Evolutionary conservation across 2,888 invertebrate species (phyloP), one percentile per base, ranked within the genome.

Genomic region (Eupithecia subfuscata): DNA sequence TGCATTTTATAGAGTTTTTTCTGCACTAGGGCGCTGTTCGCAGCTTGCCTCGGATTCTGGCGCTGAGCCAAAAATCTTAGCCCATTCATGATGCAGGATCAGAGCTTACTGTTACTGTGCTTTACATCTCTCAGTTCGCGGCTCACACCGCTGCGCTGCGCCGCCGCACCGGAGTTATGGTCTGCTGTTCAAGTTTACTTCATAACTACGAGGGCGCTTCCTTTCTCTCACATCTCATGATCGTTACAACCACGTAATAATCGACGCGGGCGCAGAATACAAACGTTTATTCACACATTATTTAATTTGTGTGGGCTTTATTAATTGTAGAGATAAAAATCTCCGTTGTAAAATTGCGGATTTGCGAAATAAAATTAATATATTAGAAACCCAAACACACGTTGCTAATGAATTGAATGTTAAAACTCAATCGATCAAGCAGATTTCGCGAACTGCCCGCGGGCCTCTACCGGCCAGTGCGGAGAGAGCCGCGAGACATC

Each of bases 291-390:
- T 56, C 52, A 22, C 52, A 22, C 52, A 22, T 56, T 56, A 56
- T 56, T 22, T 56, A 11, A 64, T 9, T 34, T 4, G 30, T 64
- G 34, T 64, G 64, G 25, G 60, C 22, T 64, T 64, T 64, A 5
- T 63, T 30, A 64, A 34, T 64, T 18, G 12, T 34, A 7, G 18
- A 64, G 64, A 25, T 60, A 60, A 60, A 52, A 60, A 60, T 60
- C 60, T 60, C 14, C 12, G 22, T 18, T 22, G 18, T n/a, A 37
- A 67, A 37, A 18, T 67, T 30, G 18, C 64, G 5, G 18, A 40
- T 25, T 68, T 68, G 68, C 68, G 68, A 67, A 67, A 67, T 67
- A 43, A 67, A 16, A 30, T 16, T 40, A 43, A 67, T 22, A 37
- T 43, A 67, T 67, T 67, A 67, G 30, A 67, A 37, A 67, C 37